Percentiles rank a stretch among this genome's conserved stretches.
Evolutionary conservation across 2,113 vertebrate species (phyloP).

Genomic region (Eublepharis macularius): DNA sequence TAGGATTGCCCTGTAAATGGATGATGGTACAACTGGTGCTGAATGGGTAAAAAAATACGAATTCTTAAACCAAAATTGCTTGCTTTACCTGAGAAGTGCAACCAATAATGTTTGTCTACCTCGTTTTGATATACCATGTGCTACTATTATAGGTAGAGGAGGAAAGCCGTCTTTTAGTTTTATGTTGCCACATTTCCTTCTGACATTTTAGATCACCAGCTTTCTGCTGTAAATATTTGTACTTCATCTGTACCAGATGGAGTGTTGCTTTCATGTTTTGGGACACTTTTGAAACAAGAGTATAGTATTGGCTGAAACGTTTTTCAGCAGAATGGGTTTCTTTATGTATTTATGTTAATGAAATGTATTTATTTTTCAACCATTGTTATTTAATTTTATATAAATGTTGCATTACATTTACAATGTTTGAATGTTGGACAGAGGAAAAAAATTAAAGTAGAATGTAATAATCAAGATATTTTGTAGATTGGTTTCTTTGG

Average conservation of each 20-base stretch:
- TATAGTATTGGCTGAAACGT: slow-evolving; percentile 85
- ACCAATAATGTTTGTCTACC: slow-evolving; percentile 84
- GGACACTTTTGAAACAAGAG: slow-evolving; percentile 78
- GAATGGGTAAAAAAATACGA: slow-evolving; percentile 39
- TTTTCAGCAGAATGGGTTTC: slow-evolving; percentile 79
- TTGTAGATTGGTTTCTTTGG: slow-evolving; percentile 71
- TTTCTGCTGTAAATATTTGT: slow-evolving; percentile 54
- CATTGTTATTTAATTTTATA: slow-evolving; percentile 93
- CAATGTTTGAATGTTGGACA: slow-evolving; percentile 77
- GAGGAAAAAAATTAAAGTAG: slow-evolving; percentile 87
- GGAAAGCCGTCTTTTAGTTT: slow-evolving; percentile 59
- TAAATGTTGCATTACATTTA: slow-evolving; percentile 80
- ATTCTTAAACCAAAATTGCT: slow-evolving; percentile 46
- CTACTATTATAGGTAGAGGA: slow-evolving; percentile 71
- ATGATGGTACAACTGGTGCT: slow-evolving; percentile 31
- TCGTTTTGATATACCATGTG: slow-evolving; percentile 79
- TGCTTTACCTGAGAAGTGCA: slow-evolving; percentile 66
- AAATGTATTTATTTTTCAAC: slow-evolving; percentile 97
- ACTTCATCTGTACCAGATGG: slow-evolving; percentile 70
- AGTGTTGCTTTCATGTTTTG: slow-evolving; percentile 68
- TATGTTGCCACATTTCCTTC: slow-evolving; percentile 56
- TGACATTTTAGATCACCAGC: slow-evolving; percentile 47
- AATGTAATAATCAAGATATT: slow-evolving; percentile 73
- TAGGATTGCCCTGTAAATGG: slow-evolving; percentile 4
- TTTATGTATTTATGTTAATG: slow-evolving; percentile 91